These are phyloP conservation scores for Tenrec ecaudatus DNA, from an alignment of 2,113 vertebrate species.

Conservation along the genomic window DNA sequence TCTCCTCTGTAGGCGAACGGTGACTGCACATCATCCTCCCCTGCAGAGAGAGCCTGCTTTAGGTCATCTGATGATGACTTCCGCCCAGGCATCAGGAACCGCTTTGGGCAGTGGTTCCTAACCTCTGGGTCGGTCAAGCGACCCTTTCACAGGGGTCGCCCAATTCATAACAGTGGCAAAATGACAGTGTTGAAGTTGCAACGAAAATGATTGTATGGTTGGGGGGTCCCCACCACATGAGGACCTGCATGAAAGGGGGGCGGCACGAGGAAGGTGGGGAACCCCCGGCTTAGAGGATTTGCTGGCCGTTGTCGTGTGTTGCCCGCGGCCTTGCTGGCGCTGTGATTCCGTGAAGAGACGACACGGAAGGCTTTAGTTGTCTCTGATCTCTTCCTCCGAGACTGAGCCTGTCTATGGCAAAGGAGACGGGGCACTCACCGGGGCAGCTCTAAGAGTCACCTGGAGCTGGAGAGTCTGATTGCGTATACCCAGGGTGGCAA, in stretches of 20 bases:
- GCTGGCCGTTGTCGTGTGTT: neutral
- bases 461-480: neutral
- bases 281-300: neutral
- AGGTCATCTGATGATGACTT: neutral
- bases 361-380: conserved; percentile 55
- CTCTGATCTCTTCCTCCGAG: conserved; percentile 56
- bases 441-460: neutral
- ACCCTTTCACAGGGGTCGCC: no score
- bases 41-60: neutral
- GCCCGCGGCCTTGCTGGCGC: conserved; percentile 54
- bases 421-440: neutral
- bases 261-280: no score
- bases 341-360: conserved; percentile 65
- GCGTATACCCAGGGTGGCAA: neutral
- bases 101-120: no score
- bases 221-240: no score
- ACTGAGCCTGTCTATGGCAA: conserved; percentile 28
- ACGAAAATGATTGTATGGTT: no score
- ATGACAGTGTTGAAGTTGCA: no score
- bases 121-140: no score
- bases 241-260: no score
- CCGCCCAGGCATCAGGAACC: neutral
- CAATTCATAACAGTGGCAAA: no score
- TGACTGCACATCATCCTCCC: neutral
- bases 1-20: no score